Conservation (phyloP, 2,113 vertebrate species). For the Dasypus novemcinctus region DNA sequence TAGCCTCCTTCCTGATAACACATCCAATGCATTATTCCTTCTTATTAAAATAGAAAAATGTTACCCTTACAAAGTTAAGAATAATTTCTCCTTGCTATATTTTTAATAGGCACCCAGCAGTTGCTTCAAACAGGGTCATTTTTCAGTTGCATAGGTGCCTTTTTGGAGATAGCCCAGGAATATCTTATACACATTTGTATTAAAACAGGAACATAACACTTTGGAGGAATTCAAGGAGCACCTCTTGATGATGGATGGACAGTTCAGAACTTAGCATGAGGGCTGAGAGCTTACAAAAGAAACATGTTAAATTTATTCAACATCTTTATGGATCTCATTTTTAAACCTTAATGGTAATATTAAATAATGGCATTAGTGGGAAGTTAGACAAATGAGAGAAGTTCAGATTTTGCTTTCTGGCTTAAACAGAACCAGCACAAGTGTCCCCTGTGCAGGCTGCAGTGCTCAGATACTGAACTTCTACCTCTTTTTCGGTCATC, state of each 20-base stretch:
- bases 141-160: constrained; percentile 58
- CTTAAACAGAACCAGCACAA: constrained; percentile 58
- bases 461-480: not conserved
- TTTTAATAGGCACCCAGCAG: constrained; percentile 50
- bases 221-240: constrained; percentile 59
- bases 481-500: not conserved
- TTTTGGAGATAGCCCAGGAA: constrained; percentile 59
- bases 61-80: constrained; percentile 44
- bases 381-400: constrained; percentile 5
- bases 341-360: constrained; percentile 45
- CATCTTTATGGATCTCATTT: constrained; percentile 54
- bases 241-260: not conserved
- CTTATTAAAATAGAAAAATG: constrained; percentile 76
- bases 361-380: constrained; percentile 25
- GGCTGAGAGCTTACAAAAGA: not conserved
- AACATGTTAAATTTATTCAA: constrained; percentile 30
- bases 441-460: not conserved
- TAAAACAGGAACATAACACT: constrained; percentile 54
- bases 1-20: constrained; percentile 29
- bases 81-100: constrained; percentile 55
- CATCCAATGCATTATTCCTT: constrained; percentile 43
- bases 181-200: constrained; percentile 51
- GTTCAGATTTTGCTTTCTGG: constrained; percentile 42
- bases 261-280: constrained; percentile 36
- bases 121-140: constrained; percentile 62